Percentiles rank a stretch among this genome's conserved stretches.
Conservation (phyloP, 2,797 vertebrate genomes). For the Urosaurus nigricauda region DNA sequence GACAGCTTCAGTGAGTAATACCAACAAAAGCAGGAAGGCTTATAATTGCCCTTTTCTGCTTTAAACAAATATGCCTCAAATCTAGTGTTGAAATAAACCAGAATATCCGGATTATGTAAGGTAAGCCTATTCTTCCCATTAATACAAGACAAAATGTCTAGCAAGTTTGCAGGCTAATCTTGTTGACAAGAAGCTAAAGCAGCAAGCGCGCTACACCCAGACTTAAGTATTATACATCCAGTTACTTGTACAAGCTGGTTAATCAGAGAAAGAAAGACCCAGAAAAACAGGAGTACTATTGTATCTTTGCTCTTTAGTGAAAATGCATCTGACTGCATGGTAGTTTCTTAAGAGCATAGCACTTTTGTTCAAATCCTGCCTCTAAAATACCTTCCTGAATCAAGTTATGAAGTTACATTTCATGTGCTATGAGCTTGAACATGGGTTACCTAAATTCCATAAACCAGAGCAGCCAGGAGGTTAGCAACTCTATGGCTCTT, state of each 20-base stretch:
- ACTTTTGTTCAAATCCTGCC: fast-evolving
- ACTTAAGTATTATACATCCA: constrained; percentile 7
- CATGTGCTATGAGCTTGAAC: background rate
- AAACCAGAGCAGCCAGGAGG: background rate
- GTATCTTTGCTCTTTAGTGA: background rate
- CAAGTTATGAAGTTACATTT: background rate
- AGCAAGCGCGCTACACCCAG: constrained; percentile 24
- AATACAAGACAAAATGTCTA: constrained; percentile 39
- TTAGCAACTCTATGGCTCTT: too few species aligned
- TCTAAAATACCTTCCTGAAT: background rate
- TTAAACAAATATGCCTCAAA: constrained; percentile 62
- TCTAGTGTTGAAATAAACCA: constrained; percentile 60
- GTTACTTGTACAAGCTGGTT: background rate
- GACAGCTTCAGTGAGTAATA: constrained; percentile 42
- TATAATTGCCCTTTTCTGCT: constrained; percentile 42
- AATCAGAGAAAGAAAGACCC: background rate
- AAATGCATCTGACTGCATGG: constrained; percentile 14
- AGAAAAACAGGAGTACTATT: constrained; percentile 1
- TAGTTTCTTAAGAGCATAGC: background rate
- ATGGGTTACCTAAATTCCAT: background rate
- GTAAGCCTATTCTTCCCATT: constrained; percentile 38
- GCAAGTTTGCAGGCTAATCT: constrained; percentile 44
- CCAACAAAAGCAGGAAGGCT: constrained; percentile 47
- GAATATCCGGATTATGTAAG: constrained; percentile 52
- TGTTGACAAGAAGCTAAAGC: constrained; percentile 51